phyloP scores from a whole-genome alignment of 1,140 invertebrate genomes.

The Psix sp. region DNA sequence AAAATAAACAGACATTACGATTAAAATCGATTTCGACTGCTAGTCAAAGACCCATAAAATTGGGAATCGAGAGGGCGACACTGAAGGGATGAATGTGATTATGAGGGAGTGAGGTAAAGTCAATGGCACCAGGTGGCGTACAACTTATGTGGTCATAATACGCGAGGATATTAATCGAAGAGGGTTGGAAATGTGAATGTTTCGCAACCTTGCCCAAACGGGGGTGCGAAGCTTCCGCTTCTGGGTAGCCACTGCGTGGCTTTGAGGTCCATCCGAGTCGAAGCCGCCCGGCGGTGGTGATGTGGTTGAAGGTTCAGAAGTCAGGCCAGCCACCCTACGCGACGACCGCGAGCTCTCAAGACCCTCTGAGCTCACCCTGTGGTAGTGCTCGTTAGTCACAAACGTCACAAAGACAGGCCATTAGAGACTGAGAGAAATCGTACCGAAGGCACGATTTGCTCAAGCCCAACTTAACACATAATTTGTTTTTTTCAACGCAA shows the following conservation, averaged over 20 bases:
- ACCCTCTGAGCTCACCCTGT: constrained; percentile 74
- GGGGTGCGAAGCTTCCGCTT: constrained; percentile 84
- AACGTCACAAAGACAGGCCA: constrained; percentile 58
- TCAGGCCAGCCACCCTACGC: constrained; percentile 71
- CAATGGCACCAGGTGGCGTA: constrained; percentile 49
- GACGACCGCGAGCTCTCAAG: constrained; percentile 73
- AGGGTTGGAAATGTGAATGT: constrained; percentile 70
- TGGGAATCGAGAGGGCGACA: too few relatives aligned
- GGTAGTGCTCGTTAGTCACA: constrained; percentile 75
- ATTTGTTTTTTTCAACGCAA: too few relatives aligned
- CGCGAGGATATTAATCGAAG: constrained; percentile 48
- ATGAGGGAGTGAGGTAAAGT: constrained; percentile 31
- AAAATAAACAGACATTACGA: too few relatives aligned
- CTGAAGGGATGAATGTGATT: too few relatives aligned
- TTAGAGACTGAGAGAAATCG: too few relatives aligned
- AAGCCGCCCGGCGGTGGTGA: constrained; percentile 64
- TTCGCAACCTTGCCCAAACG: constrained; percentile 84
- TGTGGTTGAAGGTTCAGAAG: constrained; percentile 67
- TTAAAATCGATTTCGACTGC: too few relatives aligned
- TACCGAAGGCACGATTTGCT: too few relatives aligned
- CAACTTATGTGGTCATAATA: constrained; percentile 46
- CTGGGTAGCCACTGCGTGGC: constrained; percentile 77
- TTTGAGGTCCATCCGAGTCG: constrained; percentile 73
- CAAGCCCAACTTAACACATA: too few relatives aligned
- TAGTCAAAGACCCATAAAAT: too few relatives aligned